These are phyloP conservation scores for Pachypanchax playfairii DNA, from an alignment of 2,113 vertebrate species.

Conservation along the genomic window DNA sequence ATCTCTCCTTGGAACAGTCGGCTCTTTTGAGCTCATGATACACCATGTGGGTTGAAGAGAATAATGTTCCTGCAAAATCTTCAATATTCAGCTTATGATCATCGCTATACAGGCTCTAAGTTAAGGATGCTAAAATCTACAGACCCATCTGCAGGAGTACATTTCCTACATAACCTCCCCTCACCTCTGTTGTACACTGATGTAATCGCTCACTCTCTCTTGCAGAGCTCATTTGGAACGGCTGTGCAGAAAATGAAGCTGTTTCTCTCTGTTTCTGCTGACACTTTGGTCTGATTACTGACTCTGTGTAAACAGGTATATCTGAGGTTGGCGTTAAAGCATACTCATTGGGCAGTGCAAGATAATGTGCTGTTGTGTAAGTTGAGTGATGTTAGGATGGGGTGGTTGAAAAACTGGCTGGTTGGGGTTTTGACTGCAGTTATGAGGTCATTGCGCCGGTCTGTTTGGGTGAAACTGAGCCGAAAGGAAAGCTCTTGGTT, in stretches of 20 bases:
- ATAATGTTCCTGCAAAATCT: slow-evolving; percentile 9
- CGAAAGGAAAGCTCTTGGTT: too few species aligned
- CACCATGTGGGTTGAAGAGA: not conserved
- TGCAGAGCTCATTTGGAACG: slow-evolving; percentile 22
- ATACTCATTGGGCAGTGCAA: too few species aligned
- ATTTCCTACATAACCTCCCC: slow-evolving; percentile 10
- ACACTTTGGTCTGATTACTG: too few species aligned
- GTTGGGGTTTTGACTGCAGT: too few species aligned
- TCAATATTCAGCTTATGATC: slow-evolving; percentile 4
- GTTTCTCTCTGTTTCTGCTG: slow-evolving; percentile 45
- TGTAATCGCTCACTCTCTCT: slow-evolving; percentile 44
- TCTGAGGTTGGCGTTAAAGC: too few species aligned
- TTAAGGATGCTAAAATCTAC: slow-evolving; percentile 37
- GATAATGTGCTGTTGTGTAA: too few species aligned
- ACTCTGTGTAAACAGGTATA: too few species aligned
- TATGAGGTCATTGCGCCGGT: too few species aligned
- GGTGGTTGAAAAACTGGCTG: too few species aligned
- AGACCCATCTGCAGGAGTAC: slow-evolving; percentile 13
- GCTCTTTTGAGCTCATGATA: not conserved
- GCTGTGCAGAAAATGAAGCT: slow-evolving; percentile 52
- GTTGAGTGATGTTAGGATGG: too few species aligned
- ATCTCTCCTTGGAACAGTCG: slow-evolving; percentile 4
- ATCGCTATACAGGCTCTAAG: slow-evolving; percentile 19
- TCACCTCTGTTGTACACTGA: slow-evolving; percentile 34
- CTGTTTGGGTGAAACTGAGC: too few species aligned